Percentiles rank a stretch among this genome's conserved stretches.
Conservation (phyloP, 92 coral and sea anemone species). For the Zoanthus sansibaricus region DNA sequence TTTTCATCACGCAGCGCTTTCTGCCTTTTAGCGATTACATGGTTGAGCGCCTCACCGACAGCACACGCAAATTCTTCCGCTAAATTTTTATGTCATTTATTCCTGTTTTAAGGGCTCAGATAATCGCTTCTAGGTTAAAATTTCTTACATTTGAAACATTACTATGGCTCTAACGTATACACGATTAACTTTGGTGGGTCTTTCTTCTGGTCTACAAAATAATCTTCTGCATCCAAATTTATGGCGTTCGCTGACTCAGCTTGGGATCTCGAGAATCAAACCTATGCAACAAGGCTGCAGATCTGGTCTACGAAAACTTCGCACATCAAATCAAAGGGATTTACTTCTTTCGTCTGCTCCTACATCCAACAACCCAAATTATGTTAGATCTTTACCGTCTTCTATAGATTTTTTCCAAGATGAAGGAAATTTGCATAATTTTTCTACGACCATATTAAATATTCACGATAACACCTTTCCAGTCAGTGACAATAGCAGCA, state of each 20-base stretch:
- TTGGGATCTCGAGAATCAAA: background rate
- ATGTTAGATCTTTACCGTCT: no score
- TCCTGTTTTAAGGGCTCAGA: background rate
- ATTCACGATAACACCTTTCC: slow-evolving; percentile 7
- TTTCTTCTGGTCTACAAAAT: background rate
- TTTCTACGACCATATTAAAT: background rate
- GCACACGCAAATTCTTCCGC: slow-evolving; percentile 4
- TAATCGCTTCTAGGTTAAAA: slow-evolving; percentile 12
- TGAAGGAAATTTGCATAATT: no score
- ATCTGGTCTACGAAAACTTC: background rate
- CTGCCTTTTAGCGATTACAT: background rate
- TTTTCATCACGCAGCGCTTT: slow-evolving; percentile 1
- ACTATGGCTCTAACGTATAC: background rate
- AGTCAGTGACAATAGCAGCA: background rate
- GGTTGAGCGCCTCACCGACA: background rate
- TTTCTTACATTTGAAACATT: background rate
- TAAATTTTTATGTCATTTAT: slow-evolving; percentile 10
- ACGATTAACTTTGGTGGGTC: background rate
- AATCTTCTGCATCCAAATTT: background rate
- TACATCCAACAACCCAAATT: no score
- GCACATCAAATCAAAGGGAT: slow-evolving; percentile 14
- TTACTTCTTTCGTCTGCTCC: background rate
- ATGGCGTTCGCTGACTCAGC: background rate
- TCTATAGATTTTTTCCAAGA: no score
- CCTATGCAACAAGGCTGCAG: slow-evolving; percentile 7